A percentile compares a stretch with the other conserved stretches of the same genome.
Conservation (phyloP, 2,113 vertebrate species). For the Columba janthina region DNA sequence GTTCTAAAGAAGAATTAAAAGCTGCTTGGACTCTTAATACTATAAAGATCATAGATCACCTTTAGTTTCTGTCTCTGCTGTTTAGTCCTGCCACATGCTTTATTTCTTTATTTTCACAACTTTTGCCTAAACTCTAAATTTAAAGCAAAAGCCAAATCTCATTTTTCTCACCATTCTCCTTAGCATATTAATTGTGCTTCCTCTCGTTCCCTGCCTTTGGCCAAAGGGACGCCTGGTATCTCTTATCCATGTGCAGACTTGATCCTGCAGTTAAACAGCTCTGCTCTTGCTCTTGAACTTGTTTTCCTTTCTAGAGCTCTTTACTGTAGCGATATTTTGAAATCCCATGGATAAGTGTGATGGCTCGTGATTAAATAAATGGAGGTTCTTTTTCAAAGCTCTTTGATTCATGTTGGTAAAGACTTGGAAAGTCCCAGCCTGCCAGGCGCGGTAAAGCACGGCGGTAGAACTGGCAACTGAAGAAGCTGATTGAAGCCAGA, state of each 20-base stretch:
- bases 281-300: background rate
- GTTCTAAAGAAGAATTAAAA: constrained; percentile 31
- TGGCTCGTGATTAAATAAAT: background rate
- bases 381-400: background rate
- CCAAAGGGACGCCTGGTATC: background rate
- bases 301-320: background rate
- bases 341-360: background rate
- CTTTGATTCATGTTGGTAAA: background rate
- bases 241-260: background rate
- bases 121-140: background rate
- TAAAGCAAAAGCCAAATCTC: background rate
- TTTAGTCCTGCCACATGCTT: background rate
- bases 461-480: background rate
- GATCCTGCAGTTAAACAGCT: background rate
- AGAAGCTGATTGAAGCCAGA: background rate
- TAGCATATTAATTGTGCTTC: background rate
- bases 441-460: fast-evolving
- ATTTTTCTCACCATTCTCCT: background rate
- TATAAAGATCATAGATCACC: background rate
- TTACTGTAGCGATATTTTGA: background rate
- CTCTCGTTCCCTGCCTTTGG: background rate
- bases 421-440: background rate
- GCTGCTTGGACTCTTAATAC: background rate
- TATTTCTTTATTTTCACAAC: background rate
- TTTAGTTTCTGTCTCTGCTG: background rate